Percentiles rank a stretch among this genome's conserved stretches.
Conservation (phyloP, 2,113 vertebrate species). For the Setophaga coronata region DNA sequence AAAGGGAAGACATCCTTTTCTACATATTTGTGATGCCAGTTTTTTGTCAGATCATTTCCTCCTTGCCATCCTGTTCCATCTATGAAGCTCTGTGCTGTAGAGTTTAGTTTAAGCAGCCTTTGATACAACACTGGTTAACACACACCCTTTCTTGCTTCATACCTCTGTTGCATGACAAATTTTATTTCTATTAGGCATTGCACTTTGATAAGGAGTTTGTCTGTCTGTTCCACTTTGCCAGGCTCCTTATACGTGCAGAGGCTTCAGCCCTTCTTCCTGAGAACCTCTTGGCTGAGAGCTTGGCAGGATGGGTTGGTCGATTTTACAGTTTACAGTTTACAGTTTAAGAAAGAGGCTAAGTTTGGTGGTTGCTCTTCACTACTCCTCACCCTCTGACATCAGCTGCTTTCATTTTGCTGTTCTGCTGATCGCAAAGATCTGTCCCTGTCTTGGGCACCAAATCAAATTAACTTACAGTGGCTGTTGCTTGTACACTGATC, state of each 20-base stretch:
- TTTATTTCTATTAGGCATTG: background rate
- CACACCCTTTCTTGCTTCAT: background rate
- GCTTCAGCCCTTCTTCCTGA: background rate
- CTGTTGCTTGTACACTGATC: background rate
- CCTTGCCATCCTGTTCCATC: background rate
- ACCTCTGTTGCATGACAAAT: background rate
- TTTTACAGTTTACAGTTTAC: no score
- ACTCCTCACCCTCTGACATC: background rate
- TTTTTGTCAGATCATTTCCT: background rate
- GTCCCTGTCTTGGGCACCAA: background rate
- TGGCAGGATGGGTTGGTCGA: background rate
- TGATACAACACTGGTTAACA: background rate
- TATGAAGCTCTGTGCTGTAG: background rate
- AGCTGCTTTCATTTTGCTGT: background rate
- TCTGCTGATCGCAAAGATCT: background rate
- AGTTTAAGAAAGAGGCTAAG: background rate
- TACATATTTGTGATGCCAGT: background rate
- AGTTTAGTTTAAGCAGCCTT: background rate
- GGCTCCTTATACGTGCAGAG: background rate
- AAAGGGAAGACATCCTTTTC: background rate
- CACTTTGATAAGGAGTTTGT: background rate
- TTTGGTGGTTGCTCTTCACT: background rate
- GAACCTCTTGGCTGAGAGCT: background rate
- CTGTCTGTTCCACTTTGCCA: background rate
- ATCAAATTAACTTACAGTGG: background rate